Evolutionary conservation across 2,888 invertebrate species (phyloP), one percentile per base, ranked within the genome.

Genomic region (Ophioninae sp.): DNA sequence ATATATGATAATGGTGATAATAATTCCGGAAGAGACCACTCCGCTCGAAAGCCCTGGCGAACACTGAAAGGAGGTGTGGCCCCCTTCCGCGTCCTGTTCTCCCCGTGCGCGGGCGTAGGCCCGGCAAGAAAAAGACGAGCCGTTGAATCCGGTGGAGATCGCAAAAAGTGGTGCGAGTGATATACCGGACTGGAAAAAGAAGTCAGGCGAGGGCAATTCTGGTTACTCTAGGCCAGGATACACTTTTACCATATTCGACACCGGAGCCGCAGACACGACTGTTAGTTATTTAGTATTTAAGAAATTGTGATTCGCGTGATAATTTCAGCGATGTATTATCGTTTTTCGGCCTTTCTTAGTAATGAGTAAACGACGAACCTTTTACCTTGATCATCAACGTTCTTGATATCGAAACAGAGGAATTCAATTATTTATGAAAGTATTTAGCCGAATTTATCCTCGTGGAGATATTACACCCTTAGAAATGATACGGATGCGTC

Each of bases 1-100:
- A 91, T 91, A 91, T 91, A 92, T 92, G 91, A 91, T 92, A 92
- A 92, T 92, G 87, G 88, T 89, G 90, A 91, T 91, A 92, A 91
- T 92, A 91, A 91, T 91, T 90, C 88, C 87, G 90, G 88, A 90
- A 88, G 88, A 89, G 85, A 86, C 87, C 89, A 90, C 89, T 91
- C 89, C 88, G 82, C 77, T 70, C 59, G 86, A 50, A 84, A 74
- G 80, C 82, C 82, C 78, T 82, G 82, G 70, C 69, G 59, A 61
- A 74, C 56, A 59, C 64, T 78, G 77, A 64, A 77, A 83, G 73
- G 77, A 83, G 83, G 77, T 79, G 76, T 59, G 70, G 72, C 76
- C 77, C 50, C 50, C 50, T 50, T 30, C 72, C 80, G 78, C 82
- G 78, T 72, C 61, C 57, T 67, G 69, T 23, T 59, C 10, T 17